Conservation (phyloP, 2,888 invertebrate species). For the Anticlea derivata region DNA sequence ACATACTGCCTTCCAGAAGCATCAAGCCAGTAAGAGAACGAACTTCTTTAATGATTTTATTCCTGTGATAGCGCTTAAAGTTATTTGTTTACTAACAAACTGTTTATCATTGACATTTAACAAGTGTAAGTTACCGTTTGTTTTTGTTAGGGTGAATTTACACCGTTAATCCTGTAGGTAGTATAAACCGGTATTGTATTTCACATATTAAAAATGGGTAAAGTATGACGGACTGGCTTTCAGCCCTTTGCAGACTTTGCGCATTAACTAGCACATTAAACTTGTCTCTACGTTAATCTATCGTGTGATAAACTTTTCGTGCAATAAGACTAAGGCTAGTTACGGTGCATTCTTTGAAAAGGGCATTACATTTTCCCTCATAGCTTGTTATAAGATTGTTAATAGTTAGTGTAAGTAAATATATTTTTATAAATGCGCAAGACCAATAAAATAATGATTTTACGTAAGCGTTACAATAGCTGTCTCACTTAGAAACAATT, state of each 20-base stretch:
- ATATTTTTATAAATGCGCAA: constrained; percentile 72
- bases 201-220: constrained; percentile 16
- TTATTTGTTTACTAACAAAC: constrained; percentile 41
- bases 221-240: constrained; percentile 6
- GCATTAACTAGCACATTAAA: neutral
- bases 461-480: constrained; percentile 43
- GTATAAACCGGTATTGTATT: constrained; percentile 9
- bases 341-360: constrained; percentile 18
- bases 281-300: neutral
- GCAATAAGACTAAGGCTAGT: neutral
- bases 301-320: neutral
- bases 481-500: constrained; percentile 31
- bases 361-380: constrained; percentile 20
- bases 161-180: constrained; percentile 18
- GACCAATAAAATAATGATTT: constrained; percentile 66
- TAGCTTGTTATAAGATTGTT: constrained; percentile 52
- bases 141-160: constrained; percentile 35
- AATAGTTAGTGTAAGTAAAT: constrained; percentile 59
- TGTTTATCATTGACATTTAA: constrained; percentile 33
- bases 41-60: constrained; percentile 56
- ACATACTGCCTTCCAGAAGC: constrained; percentile 40
- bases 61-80: constrained; percentile 70
- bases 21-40: constrained; percentile 35
- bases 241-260: constrained; percentile 6
- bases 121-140: constrained; percentile 44